phyloP scores from a whole-genome alignment of 1,140 invertebrate species.

The Oedothorax gibbosus region DNA sequence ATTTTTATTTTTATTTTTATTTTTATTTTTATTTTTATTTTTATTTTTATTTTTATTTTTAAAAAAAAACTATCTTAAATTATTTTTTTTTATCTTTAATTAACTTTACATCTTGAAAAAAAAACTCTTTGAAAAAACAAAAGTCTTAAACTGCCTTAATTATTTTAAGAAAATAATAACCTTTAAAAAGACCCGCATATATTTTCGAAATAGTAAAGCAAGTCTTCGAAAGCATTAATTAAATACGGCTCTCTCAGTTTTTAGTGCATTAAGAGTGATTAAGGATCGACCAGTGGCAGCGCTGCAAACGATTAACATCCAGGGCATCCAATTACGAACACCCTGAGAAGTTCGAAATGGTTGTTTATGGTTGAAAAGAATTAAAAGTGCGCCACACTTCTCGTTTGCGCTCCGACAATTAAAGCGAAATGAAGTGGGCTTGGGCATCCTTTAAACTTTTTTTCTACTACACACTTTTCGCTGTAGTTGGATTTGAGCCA shows the following conservation, averaged over 20 bases:
- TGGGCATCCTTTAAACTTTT: no score
- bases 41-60: no score
- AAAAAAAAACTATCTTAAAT: no score
- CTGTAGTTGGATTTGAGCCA: no score
- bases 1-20: no score
- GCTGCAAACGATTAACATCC: constrained; percentile 44
- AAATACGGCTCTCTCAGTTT: constrained; percentile 47
- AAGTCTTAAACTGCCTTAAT: constrained; percentile 37
- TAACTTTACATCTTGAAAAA: no score
- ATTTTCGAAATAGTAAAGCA: not conserved
- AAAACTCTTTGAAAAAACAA: no score
- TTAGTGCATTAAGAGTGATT: constrained; percentile 57
- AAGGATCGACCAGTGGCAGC: constrained; percentile 49
- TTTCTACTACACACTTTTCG: no score
- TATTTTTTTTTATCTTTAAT: no score
- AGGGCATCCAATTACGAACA: constrained; percentile 47
- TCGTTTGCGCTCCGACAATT: constrained; percentile 49
- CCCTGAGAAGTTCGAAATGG: constrained; percentile 45
- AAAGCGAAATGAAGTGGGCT: constrained; percentile 21
- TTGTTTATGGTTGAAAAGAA: constrained; percentile 57
- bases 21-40: no score
- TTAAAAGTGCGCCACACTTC: constrained; percentile 52
- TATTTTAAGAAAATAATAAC: constrained; percentile 54
- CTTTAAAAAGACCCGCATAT: not conserved
- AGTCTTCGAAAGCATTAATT: constrained; percentile 49